Evolutionary conservation across 2,113 vertebrate species (phyloP), one percentile per base, ranked within the genome.

Genomic region (Anoplopoma fimbria): DNA sequence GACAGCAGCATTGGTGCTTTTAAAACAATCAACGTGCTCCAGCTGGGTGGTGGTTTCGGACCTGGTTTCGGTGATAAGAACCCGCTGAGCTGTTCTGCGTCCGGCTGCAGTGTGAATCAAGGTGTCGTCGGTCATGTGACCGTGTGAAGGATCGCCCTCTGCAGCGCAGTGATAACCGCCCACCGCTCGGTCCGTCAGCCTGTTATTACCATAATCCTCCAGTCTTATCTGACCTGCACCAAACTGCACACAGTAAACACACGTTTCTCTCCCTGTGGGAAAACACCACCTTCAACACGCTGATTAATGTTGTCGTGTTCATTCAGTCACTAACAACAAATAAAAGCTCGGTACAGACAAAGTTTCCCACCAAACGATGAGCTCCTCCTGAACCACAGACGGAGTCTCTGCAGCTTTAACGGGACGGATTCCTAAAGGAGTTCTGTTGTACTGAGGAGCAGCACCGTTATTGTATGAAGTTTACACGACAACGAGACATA

Each of bases 161-260:
- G 93, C 91, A 84, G 45, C 71, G 15, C 36, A 4, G 67, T 76
- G 93, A 94, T 94, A 94, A 94, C 90, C 14, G 74, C 55, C 84
- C 51, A 64, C 75, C 75, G 79, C 85, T 75, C 87, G 62, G 61
- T 82, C 69, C 47, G 57, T 47, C 74, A 89, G 64, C 78, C 84
- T 63, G 75, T 92, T 55, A 88, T 92, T 90, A 87, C 55, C 79
- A 87, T 91, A 92, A 90, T 90, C 90, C 85, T 84, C 6, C 80
- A 53, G 61, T 67, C 29, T 85, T 82, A 87, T 88, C 83, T 82
- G 84, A 83, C 72, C 84, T 83, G 79, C 83, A 45, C 40, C 55
- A 69, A 65, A 34, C 62, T 21, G 27, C 1, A 62, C 77, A 83
- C 82, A 12, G n/a, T 47, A 74, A 75, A 84, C 72, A 71, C 23